phyloP scores from a whole-genome alignment of 2,888 invertebrate genomes.

The Serripes groenlandicus region DNA sequence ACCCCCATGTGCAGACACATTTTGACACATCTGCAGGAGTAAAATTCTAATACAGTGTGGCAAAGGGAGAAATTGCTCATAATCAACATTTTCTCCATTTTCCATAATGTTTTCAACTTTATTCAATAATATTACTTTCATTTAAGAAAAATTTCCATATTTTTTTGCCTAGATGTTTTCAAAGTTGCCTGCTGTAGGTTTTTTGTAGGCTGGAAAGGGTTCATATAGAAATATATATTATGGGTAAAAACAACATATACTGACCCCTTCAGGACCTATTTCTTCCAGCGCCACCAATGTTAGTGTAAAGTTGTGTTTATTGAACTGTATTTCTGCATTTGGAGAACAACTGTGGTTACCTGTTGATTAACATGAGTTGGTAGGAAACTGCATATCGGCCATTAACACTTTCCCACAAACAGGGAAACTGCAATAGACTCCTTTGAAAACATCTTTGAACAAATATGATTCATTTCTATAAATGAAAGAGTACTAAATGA shows the following conservation, averaged over 20 bases:
- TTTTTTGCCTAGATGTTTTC: constrained; percentile 8
- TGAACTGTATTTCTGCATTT: constrained; percentile 95
- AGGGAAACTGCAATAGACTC: no score
- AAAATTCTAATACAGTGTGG: not conserved
- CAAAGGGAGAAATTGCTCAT: not conserved
- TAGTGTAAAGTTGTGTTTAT: constrained; percentile 91
- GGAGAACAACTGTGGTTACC: constrained; percentile 97
- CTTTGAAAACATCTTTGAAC: no score
- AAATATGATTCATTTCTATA: no score
- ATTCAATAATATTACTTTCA: not conserved
- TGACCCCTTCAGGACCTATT: constrained; percentile 91
- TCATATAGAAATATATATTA: no score
- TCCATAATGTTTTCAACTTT: not conserved
- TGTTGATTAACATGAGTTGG: constrained; percentile 59
- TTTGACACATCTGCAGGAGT: no score
- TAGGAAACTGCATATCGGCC: not conserved
- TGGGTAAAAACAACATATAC: no score
- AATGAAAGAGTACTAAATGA: no score
- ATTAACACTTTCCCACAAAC: no score
- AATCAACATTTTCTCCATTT: not conserved
- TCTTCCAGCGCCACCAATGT: constrained; percentile 89
- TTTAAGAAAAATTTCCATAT: no score
- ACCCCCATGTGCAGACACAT: no score
- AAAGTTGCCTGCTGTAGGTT: not conserved
- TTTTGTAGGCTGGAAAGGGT: no score